Conservation (phyloP, 2,113 vertebrate species). For the Pao palembangensis region DNA sequence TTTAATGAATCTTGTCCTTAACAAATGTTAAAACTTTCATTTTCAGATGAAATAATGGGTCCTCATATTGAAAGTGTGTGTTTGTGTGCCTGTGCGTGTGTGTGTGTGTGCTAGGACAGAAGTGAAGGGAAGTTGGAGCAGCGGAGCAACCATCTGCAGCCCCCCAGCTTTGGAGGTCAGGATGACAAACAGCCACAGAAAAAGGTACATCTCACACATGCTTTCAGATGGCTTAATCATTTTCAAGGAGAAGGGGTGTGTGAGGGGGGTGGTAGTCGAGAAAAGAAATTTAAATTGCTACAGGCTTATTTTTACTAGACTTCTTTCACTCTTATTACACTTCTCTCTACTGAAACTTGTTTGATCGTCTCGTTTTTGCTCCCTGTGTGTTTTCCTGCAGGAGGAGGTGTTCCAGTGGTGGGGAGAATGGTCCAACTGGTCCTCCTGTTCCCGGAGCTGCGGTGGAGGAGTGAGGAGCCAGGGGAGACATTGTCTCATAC, state of each 20-base stretch:
- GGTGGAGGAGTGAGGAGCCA: conserved; percentile 85
- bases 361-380: neutral
- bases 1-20: too few species aligned
- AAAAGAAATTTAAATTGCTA: too few species aligned
- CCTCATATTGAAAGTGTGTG: neutral
- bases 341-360: neutral
- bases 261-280: too few species aligned
- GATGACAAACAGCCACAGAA: conserved; percentile 7
- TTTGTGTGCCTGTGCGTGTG: conserved; percentile 10
- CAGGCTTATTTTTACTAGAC: too few species aligned
- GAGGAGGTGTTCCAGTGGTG: conserved; percentile 89
- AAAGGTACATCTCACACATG: conserved; percentile 30
- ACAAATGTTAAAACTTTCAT: neutral
- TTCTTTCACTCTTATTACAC: too few species aligned
- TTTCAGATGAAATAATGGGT: neutral
- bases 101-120: conserved; percentile 83
- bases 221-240: too few species aligned
- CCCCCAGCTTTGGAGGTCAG: conserved; percentile 14
- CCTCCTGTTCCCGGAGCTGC: conserved; percentile 86
- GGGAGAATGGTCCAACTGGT: conserved; percentile 93
- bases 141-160: conserved; percentile 34
- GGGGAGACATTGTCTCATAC: conserved; percentile 85
- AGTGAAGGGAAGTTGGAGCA: conserved; percentile 80
- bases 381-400: conserved; percentile 27
- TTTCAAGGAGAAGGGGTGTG: too few species aligned